Evolutionary conservation across 2,797 vertebrate species (phyloP).

Genomic region (Hafferia zeledoni): DNA sequence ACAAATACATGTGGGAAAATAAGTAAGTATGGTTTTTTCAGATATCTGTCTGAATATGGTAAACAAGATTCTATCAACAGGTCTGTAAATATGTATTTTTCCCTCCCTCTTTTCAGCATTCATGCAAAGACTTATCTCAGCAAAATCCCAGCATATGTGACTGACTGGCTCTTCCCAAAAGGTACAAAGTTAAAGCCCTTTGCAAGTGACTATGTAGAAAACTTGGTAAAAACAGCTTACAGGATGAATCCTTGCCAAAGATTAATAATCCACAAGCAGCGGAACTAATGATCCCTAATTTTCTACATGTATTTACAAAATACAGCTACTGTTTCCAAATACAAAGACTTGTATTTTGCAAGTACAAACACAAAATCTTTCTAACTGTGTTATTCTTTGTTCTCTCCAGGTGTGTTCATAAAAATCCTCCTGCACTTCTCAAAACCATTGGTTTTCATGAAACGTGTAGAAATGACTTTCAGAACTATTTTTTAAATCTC

Average conservation of each 20-base stretch:
- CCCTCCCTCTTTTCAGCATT: not conserved
- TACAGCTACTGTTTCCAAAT: not conserved
- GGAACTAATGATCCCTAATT: slow-evolving; percentile 29
- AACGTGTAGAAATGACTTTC: not conserved
- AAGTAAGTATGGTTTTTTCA: not conserved
- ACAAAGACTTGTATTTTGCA: not conserved
- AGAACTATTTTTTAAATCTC: not conserved
- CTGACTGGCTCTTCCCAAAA: not conserved
- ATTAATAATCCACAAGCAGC: slow-evolving; percentile 33
- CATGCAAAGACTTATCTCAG: slow-evolving; percentile 5
- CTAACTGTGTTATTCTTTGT: not conserved
- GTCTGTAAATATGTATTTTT: not conserved
- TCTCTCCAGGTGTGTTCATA: not conserved
- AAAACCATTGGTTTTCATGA: not conserved
- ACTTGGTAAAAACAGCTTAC: not conserved
- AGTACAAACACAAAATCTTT: not conserved
- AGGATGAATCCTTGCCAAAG: slow-evolving; percentile 28
- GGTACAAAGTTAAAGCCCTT: slow-evolving; percentile 18
- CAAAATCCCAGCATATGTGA: not conserved
- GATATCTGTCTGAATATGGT: not conserved
- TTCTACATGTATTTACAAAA: slow-evolving; percentile 11
- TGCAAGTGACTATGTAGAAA: slow-evolving; percentile 31
- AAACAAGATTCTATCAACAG: not conserved
- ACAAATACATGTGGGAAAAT: not conserved
- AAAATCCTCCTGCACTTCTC: not conserved